Evolutionary conservation across 2,113 vertebrate species (phyloP), one percentile per base, ranked within the genome.

Genomic region (Cepphus grylle): DNA sequence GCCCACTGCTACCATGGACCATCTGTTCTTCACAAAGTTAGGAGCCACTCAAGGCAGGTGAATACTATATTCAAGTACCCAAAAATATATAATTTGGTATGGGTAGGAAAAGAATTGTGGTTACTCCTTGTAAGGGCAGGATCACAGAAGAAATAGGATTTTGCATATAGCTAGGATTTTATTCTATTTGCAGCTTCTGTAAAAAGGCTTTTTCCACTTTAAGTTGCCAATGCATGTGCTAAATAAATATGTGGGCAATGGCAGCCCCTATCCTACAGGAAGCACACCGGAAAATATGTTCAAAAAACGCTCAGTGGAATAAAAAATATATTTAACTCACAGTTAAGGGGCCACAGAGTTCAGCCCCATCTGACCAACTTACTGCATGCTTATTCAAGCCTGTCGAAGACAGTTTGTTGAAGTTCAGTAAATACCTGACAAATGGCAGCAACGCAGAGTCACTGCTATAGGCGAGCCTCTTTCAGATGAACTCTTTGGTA

Each of bases 171-270:
- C 34, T 76, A 36, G 72, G 43, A 56, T 82, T 86, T 84, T 94
- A 47, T 90, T 90, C 50, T 78, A 43, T 78, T 88, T 92, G 47
- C 52, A 86, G 15, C n/a, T 88, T 84, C 80, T 90, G 18, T 59
- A 19, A 73, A 94, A 93, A 93, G n/a, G 32, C 36, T 83, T 92
- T 86, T 96, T 86, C n/a, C 77, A 74, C 36, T 81, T 84, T 36
- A 62, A 81, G 49, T 90, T 92, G 27, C 27, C 69, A 76, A 4
- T 34, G 32, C 2, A 0, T 2, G 9, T 89, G 43, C 59, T 81
- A 90, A 93, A 90, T 73, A 95, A 94, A 74, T 62, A 82, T 6
- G 16, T 63, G 61, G 43, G 23, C 40, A 83, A 86, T 49, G 34
- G 42, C 43, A 71, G 40, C 42, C 47, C n/a, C 29, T 81, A 9